phyloP scores from a whole-genome alignment of 92 coral and sea anemone species.

The Bergia puertoricense region DNA sequence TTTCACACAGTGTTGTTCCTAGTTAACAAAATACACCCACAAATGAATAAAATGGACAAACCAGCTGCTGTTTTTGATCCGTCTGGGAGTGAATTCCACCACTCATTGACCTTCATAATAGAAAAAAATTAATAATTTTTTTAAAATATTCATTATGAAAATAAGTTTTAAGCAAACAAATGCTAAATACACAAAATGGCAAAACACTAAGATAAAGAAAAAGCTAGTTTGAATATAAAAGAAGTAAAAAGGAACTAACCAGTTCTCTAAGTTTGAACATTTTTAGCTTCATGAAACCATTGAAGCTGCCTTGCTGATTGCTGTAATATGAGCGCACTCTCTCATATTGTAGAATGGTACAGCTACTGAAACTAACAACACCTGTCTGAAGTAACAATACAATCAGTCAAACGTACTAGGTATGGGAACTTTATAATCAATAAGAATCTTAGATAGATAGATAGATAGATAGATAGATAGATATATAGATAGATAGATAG shows the following conservation, averaged over 20 bases:
- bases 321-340: constrained; percentile 66
- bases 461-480: too few relatives aligned
- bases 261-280: constrained; percentile 47
- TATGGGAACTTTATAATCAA: background rate
- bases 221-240: background rate
- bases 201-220: background rate
- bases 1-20: too few relatives aligned
- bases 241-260: constrained; percentile 28
- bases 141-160: background rate
- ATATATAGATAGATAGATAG: too few relatives aligned
- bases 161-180: background rate
- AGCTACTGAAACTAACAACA: constrained; percentile 78
- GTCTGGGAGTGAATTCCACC: constrained; percentile 91
- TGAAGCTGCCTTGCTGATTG: constrained; percentile 29
- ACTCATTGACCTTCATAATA: constrained; percentile 66
- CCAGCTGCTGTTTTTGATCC: constrained; percentile 94
- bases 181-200: background rate
- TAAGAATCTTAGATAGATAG: too few relatives aligned
- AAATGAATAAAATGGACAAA: background rate
- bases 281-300: constrained; percentile 43
- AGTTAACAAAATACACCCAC: too few relatives aligned
- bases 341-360: constrained; percentile 91
- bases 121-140: background rate
- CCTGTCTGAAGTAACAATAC: constrained; percentile 69
- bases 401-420: background rate